phyloP scores from a whole-genome alignment of 2,888 invertebrate genomes.

The Drepanosiphum platanoidis region DNA sequence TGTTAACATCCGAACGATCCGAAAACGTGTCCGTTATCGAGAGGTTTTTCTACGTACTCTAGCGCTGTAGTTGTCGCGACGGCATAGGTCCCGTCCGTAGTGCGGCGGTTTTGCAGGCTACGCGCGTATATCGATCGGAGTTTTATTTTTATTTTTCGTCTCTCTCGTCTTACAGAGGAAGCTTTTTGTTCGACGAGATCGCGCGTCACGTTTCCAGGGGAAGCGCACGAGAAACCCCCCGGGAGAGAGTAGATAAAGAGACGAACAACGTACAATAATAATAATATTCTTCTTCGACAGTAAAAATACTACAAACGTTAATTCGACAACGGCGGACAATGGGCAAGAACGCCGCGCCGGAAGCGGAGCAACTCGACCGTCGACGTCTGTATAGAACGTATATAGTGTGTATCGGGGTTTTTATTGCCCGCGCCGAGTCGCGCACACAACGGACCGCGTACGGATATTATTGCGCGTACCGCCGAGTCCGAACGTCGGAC shows the following conservation, averaged over 20 bases:
- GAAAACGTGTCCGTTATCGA: no score
- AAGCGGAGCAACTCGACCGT: conserved; percentile 58
- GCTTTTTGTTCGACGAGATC: conserved; percentile 51
- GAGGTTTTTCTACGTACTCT: no score
- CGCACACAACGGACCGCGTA: no score
- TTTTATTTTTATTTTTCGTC: no score
- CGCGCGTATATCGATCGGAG: no score
- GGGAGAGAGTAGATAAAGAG: conserved; percentile 6
- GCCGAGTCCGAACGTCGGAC: conserved; percentile 44
- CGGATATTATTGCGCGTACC: no score
- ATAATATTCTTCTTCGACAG: conserved; percentile 25
- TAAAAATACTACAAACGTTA: conserved; percentile 44
- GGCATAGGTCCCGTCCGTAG: no score
- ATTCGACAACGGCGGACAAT: conserved; percentile 55
- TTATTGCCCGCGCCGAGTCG: conserved; percentile 34
- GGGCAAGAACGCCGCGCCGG: conserved; percentile 50
- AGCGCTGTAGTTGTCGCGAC: no score
- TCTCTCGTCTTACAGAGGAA: no score
- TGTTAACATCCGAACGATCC: no score
- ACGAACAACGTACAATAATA: no score
- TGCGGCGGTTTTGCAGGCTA: no score
- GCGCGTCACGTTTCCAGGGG: conserved; percentile 6
- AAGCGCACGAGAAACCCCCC: background rate
- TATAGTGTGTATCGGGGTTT: background rate
- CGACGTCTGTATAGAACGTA: background rate